Evolutionary conservation across 2,113 vertebrate species (phyloP).

Genomic region (Propithecus coquereli): DNA sequence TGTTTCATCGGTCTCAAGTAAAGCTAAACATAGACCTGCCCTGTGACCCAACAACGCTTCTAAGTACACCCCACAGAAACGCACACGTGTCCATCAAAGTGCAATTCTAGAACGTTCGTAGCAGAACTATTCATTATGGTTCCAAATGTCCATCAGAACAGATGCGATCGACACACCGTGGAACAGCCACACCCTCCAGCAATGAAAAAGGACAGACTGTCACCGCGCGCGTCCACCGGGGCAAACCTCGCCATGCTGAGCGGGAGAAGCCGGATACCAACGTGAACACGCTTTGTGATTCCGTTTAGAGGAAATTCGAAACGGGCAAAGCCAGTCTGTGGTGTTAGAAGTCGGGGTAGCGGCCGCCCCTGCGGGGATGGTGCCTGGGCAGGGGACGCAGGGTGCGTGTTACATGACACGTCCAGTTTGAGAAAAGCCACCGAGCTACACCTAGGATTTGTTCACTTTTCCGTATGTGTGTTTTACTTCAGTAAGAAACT

Average conservation of each 20-base stretch:
- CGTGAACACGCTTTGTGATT: background rate
- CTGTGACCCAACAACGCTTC: background rate
- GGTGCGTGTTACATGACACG: background rate
- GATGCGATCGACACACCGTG: background rate
- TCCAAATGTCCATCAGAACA: background rate
- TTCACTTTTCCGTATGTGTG: background rate
- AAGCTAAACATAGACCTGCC: background rate
- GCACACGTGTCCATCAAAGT: background rate
- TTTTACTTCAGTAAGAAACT: background rate
- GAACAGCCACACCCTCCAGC: rapidly evolving
- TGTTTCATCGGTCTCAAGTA: background rate
- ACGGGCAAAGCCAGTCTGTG: background rate
- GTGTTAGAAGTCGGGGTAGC: background rate
- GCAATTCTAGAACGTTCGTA: background rate
- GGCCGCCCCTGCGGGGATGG: background rate
- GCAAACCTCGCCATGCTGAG: background rate
- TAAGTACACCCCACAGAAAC: background rate
- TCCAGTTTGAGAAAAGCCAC: background rate
- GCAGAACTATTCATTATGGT: background rate
- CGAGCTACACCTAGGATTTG: background rate
- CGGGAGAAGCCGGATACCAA: background rate
- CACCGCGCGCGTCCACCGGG: rapidly evolving
- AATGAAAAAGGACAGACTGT: background rate
- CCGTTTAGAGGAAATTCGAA: background rate
- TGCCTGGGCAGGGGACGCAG: background rate